phyloP scores from a whole-genome alignment of 1,140 invertebrate species.

The Onthophagus taurus region DNA sequence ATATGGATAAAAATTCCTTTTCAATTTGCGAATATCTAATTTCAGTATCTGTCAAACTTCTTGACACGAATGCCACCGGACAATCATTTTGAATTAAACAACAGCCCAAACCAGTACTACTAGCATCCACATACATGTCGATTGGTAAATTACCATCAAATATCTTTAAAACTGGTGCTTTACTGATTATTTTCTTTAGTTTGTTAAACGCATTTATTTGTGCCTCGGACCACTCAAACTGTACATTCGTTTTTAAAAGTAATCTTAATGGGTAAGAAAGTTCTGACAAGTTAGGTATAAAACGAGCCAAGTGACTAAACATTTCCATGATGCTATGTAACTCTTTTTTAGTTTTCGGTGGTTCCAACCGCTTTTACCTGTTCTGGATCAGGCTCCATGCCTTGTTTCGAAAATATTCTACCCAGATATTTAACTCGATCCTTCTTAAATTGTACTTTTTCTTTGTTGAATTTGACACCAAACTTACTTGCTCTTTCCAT shows the following conservation, averaged over 20 bases:
- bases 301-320: conserved; percentile 18
- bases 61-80: conserved; percentile 27
- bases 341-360: conserved; percentile 17
- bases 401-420: conserved; percentile 15
- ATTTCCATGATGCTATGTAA: conserved; percentile 17
- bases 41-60: conserved; percentile 29
- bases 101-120: conserved; percentile 15
- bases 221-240: background rate
- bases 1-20: conserved; percentile 38
- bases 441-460: conserved; percentile 18
- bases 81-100: conserved; percentile 13
- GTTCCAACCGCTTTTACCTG: conserved; percentile 16
- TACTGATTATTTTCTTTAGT: background rate
- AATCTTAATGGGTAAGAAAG: conserved; percentile 13
- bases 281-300: conserved; percentile 14
- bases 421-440: conserved; percentile 14
- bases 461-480: conserved; percentile 18
- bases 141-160: background rate
- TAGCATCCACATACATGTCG: conserved; percentile 14
- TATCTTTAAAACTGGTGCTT: background rate
- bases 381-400: conserved; percentile 14
- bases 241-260: conserved; percentile 6
- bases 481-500: conserved; percentile 10
- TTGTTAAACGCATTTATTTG: background rate
- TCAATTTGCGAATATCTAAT: conserved; percentile 38